Evolutionary conservation across 1,140 invertebrate species (phyloP), one percentile per base, ranked within the genome.

Genomic region (Carcinoscorpius rotundicauda): DNA sequence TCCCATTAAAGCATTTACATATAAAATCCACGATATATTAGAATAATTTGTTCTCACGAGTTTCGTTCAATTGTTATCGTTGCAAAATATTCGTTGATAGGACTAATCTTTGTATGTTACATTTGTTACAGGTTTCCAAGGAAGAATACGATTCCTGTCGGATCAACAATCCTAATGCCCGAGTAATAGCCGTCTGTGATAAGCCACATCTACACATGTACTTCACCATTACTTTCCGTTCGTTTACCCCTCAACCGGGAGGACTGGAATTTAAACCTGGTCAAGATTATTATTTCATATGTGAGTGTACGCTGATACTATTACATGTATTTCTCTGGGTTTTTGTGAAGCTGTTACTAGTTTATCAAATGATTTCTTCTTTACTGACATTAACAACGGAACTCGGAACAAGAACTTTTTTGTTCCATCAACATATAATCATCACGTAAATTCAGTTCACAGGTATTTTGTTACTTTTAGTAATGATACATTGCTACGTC

Each of bases 261-360:
- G 93, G 92, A 62, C 81, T 95, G 71, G 93, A 96, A 78, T 96
- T 96, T 80, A 83, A 89, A 71, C 91, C 93, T 67, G 92, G 93
- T 66, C 89, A 92, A 75, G 91, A 95, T 78, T 97, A 97, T 77
- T 96, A 93, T 78, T 95, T 97, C 79, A 95, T 97, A 79, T 93
- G 90, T 82, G 82, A 85, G 84, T 84, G 53, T 29, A 29, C 29
- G 29, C 29, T 29, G 29, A 29, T 29, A 2, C 29, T 29, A 29
- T 29, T 29, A 29, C 29, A 29, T 29, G 2, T 29, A 29, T 29
- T 29, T 29, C 29, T 29, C 29, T 29, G 29, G 29, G 29, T 29
- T 29, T 1, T 29, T 29, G 29, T 29, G 29, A 29, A 29, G 2
- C 29, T 29, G 2, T 29, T 29, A 29, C 29, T 29, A 1, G 29